These are phyloP conservation scores for Pelagia noctiluca DNA, from an alignment of 30 jellyfish, hydroid and myxozoan genomes.

Conservation along the genomic window DNA sequence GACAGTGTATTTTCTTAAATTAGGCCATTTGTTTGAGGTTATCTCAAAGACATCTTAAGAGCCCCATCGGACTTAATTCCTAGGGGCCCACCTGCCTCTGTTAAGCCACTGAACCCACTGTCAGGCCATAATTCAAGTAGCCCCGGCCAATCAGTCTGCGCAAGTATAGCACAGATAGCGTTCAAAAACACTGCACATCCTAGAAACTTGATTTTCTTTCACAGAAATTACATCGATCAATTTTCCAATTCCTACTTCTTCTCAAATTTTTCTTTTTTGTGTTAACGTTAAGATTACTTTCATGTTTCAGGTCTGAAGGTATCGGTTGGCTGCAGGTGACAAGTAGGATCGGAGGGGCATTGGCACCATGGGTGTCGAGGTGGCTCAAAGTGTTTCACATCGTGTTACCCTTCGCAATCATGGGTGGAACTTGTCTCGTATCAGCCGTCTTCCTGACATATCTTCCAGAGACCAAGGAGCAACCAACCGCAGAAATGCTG, in stretches of 20 bases:
- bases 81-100: no score
- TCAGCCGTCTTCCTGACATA: conserved; percentile 22
- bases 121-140: no score
- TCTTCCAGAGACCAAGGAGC: conserved; percentile 91
- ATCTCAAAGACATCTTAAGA: no score
- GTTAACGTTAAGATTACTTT: not conserved
- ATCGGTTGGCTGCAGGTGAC: conserved; percentile 80
- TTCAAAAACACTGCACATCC: no score
- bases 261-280: not conserved
- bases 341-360: conserved; percentile 83
- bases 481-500: conserved; percentile 61
- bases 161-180: no score
- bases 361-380: conserved; percentile 92
- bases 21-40: no score
- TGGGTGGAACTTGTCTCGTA: conserved; percentile 73
- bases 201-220: no score
- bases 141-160: no score
- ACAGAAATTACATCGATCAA: not conserved
- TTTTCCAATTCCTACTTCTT: not conserved
- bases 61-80: no score
- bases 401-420: conserved; percentile 66
- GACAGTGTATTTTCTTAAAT: no score
- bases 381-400: conserved; percentile 58
- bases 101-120: no score
- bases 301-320: conserved; percentile 67